Percentiles rank a stretch among this genome's conserved stretches.
Evolutionary conservation across 2,797 vertebrate species (phyloP).

Genomic region (Zenarchopterus dispar): DNA sequence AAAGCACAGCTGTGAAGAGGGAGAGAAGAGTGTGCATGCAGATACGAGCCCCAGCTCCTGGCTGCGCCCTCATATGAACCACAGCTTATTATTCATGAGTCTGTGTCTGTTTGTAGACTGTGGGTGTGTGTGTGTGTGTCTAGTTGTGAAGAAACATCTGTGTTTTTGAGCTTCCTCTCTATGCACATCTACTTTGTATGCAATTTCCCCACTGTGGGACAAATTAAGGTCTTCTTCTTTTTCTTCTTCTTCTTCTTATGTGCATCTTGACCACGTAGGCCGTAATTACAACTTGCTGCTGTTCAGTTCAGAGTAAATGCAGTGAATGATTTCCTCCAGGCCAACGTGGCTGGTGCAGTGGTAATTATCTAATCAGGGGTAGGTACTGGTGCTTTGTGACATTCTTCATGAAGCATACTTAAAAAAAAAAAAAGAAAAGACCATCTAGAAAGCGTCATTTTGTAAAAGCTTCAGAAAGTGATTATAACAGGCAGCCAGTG

Average conservation of each 20-base stretch:
- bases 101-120: constrained; percentile 16
- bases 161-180: constrained; percentile 4
- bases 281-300: constrained; percentile 11
- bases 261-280: constrained; percentile 12
- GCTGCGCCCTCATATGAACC: constrained; percentile 22
- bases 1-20: constrained; percentile 4
- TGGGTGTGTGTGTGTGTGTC: constrained; percentile 28
- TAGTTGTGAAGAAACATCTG: constrained; percentile 23
- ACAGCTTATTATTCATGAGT: constrained; percentile 46
- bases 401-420: constrained; percentile 20
- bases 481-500: constrained; percentile 26
- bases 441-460: constrained; percentile 9
- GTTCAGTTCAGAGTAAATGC: constrained; percentile 42
- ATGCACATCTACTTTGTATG: constrained; percentile 35
- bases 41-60: constrained; percentile 15
- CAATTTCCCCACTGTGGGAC: too few species aligned
- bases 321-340: constrained; percentile 28
- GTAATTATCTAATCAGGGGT: constrained; percentile 32
- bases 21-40: constrained; percentile 9
- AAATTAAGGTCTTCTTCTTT: too few species aligned
- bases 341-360: constrained; percentile 13
- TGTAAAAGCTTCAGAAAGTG: constrained; percentile 2
- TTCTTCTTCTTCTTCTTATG: too few species aligned
- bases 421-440: constrained; percentile 21
- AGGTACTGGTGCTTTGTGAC: constrained; percentile 19